These are phyloP conservation scores for Leucoraja ocellata DNA, from an alignment of 2,797 vertebrate genomes.

Conservation along the genomic window DNA sequence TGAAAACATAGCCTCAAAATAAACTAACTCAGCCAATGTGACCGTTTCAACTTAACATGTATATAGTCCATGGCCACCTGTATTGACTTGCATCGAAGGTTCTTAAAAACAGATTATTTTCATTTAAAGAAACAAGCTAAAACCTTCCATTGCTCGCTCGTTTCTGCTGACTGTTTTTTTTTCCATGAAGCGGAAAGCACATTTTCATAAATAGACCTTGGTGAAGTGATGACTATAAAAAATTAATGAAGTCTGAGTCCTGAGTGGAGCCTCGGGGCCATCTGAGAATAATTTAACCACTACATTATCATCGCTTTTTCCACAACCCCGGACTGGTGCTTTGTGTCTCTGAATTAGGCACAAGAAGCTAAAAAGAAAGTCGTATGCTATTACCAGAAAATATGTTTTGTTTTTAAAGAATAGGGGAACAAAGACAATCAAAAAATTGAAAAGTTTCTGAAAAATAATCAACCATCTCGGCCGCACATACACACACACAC, in stretches of 20 bases:
- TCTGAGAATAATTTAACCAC: conserved; percentile 74
- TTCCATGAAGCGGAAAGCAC: conserved; percentile 75
- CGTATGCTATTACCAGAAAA: not conserved
- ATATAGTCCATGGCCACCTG: not conserved
- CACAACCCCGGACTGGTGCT: not conserved
- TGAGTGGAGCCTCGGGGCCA: conserved; percentile 79
- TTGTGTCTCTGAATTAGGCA: conserved; percentile 16
- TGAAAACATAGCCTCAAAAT: not conserved
- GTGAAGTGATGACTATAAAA: conserved; percentile 82
- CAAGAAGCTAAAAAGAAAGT: not conserved
- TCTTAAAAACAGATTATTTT: not conserved
- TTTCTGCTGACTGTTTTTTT: conserved; percentile 64
- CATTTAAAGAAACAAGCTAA: conserved; percentile 35
- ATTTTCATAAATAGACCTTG: conserved; percentile 98
- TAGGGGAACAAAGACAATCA: not conserved
- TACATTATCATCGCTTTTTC: conserved; percentile 71
- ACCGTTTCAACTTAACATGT: not conserved
- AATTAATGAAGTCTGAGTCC: conserved; percentile 87
- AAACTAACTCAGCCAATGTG: not conserved
- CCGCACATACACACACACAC: not conserved
- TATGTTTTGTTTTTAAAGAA: too few species aligned
- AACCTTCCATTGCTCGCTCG: conserved; percentile 57
- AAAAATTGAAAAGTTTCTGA: not conserved
- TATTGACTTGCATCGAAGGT: not conserved
- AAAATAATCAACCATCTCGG: not conserved